Evolutionary conservation across 2,113 vertebrate genomes (phyloP).

Genomic region (Choloepus hoffmanni): DNA sequence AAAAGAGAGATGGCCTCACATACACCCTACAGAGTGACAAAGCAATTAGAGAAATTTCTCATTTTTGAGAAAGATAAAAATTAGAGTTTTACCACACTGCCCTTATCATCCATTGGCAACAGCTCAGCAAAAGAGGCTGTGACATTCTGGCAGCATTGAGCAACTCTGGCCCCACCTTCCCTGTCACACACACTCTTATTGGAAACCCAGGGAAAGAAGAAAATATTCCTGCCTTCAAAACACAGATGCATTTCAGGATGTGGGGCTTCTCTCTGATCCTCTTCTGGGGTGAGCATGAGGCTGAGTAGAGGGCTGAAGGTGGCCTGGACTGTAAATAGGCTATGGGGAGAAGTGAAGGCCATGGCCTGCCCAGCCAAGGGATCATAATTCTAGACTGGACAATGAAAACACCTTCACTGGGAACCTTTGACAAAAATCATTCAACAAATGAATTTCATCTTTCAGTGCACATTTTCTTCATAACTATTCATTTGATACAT

Average conservation of each 20-base stretch:
- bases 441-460: too few relatives aligned
- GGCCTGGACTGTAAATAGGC: background rate
- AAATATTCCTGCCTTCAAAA: background rate
- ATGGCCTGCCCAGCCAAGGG: background rate
- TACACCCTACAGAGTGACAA: background rate
- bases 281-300: slow-evolving; percentile 64
- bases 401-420: fast-evolving
- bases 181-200: too few relatives aligned
- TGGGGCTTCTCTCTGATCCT: slow-evolving; percentile 43
- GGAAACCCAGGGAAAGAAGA: background rate
- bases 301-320: background rate
- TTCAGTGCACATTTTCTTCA: background rate
- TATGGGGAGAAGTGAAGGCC: too few relatives aligned
- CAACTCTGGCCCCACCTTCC: background rate
- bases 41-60: background rate
- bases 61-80: background rate
- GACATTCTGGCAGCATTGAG: background rate
- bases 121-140: slow-evolving; percentile 14
- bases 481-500: background rate
- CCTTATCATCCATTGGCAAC: background rate
- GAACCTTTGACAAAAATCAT: background rate
- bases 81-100: background rate
- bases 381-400: background rate
- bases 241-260: background rate
- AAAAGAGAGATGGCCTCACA: background rate